phyloP scores from a whole-genome alignment of 1,140 invertebrate species.

The Hesperophylax magnus region DNA sequence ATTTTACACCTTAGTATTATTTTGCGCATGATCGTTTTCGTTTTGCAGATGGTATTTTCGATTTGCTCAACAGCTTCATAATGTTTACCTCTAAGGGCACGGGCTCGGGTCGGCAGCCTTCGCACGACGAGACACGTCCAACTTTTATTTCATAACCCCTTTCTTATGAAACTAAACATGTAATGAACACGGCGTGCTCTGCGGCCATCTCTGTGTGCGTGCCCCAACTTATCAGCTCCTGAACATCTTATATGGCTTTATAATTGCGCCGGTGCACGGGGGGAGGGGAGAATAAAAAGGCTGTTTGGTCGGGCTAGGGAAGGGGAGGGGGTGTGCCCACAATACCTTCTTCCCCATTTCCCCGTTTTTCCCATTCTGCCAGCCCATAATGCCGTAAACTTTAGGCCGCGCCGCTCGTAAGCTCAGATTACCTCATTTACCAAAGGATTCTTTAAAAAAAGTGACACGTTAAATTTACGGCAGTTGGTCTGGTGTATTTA shows the following conservation, averaged over 20 bases:
- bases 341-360: neutral
- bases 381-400: conserved; percentile 13
- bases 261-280: conserved; percentile 46
- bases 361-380: neutral
- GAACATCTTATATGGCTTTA: conserved; percentile 56
- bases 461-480: no score
- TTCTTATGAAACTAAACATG: neutral
- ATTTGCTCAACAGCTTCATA: no score
- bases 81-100: no score
- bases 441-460: conserved; percentile 8
- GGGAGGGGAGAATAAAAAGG: neutral
- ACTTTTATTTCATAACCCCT: conserved; percentile 24
- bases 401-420: conserved; percentile 16
- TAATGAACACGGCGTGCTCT: neutral
- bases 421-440: conserved; percentile 22
- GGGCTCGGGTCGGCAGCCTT: no score
- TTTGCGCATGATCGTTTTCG: no score
- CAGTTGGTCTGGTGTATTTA: no score
- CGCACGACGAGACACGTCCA: neutral
- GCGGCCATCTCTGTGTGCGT: conserved; percentile 37
- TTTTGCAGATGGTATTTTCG: no score
- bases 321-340: no score
- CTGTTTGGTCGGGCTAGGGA: neutral
- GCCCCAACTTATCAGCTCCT: conserved; percentile 51
- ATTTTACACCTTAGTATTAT: no score